phyloP scores from a whole-genome alignment of 2,888 invertebrate genomes.

The Microchrysa polita region DNA sequence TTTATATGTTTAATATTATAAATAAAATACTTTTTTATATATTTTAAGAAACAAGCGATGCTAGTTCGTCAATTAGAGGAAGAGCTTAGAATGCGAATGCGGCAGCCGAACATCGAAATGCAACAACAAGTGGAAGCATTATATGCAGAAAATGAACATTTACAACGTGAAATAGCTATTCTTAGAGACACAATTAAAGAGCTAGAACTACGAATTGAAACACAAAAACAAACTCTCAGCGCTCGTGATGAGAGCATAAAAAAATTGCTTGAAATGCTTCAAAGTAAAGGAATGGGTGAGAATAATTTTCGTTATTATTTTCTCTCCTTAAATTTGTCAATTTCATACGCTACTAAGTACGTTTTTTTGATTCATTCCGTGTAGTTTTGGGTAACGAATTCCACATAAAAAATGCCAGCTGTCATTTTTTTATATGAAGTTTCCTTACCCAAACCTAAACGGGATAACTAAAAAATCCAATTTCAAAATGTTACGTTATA shows the following conservation, averaged over 20 bases:
- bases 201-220: constrained; percentile 94
- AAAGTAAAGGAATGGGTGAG: constrained; percentile 96
- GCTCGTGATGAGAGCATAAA: constrained; percentile 98
- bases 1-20: no score
- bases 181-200: constrained; percentile 95
- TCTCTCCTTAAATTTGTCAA: no score
- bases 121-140: constrained; percentile 93
- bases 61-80: constrained; percentile 93
- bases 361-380: no score
- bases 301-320: constrained; percentile 44
- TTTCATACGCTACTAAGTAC: background rate
- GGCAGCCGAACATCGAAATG: constrained; percentile 89
- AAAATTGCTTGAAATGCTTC: constrained; percentile 97
- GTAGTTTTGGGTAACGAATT: no score
- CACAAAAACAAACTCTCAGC: constrained; percentile 96
- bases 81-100: constrained; percentile 86
- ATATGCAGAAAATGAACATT: constrained; percentile 93
- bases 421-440: no score
- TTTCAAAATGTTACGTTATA: no score
- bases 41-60: constrained; percentile 89
- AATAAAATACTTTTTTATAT: background rate
- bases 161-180: constrained; percentile 91
- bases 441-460: no score
- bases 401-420: no score
- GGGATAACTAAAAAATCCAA: background rate